Evolutionary conservation across 2,797 vertebrate genomes (phyloP).

Genomic region (Ispidina picta): DNA sequence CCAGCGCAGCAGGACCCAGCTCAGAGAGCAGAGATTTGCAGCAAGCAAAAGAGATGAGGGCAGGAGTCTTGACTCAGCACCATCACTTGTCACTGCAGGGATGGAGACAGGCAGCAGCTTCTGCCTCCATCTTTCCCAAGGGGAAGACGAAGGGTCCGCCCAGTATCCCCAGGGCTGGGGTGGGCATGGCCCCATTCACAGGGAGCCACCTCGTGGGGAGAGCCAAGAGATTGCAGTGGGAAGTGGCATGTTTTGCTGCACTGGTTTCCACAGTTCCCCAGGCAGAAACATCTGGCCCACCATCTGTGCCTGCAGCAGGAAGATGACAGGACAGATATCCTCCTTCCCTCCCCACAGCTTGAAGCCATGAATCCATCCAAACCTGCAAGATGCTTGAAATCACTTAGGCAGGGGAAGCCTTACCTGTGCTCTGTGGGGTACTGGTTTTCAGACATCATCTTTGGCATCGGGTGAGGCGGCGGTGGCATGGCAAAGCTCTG

Average conservation of each 20-base stretch:
- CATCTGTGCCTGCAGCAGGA: rapidly evolving
- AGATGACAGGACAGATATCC: rapidly evolving
- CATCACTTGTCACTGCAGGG: rapidly evolving
- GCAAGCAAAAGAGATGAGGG: not conserved
- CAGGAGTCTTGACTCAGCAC: not conserved
- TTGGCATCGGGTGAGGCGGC: constrained; percentile 84
- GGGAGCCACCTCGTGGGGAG: not conserved
- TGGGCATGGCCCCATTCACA: not conserved
- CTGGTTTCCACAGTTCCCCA: not conserved
- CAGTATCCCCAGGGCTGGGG: rapidly evolving
- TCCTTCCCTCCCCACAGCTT: not conserved
- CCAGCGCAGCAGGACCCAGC: rapidly evolving
- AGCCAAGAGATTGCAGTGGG: not conserved
- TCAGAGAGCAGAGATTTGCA: not conserved
- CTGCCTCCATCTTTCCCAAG: not conserved
- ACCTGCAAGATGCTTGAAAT: rapidly evolving
- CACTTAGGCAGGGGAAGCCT: rapidly evolving
- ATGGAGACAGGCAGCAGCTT: not conserved
- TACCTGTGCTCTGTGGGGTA: constrained; percentile 92
- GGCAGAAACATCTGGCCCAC: rapidly evolving
- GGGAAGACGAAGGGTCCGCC: not conserved
- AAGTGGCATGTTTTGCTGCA: not conserved
- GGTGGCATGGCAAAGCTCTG: constrained; percentile 88
- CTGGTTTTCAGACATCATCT: constrained; percentile 82
- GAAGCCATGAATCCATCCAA: rapidly evolving